These are phyloP conservation scores for Thryonomys swinderianus DNA, from an alignment of 2,113 vertebrate species.

Conservation along the genomic window DNA sequence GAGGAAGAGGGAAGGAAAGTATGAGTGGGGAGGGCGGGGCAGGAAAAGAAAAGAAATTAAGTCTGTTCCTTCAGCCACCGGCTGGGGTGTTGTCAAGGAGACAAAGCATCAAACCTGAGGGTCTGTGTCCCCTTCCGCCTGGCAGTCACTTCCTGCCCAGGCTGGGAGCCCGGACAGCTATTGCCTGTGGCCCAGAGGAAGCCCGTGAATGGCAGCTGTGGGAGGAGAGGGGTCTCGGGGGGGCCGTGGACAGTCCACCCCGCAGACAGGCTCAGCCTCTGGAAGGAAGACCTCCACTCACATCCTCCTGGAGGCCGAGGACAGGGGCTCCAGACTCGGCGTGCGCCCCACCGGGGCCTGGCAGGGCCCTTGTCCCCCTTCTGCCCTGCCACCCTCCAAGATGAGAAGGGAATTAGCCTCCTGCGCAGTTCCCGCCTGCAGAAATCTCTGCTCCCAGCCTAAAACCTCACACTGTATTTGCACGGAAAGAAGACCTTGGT, in stretches of 20 bases:
- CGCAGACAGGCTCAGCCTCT: neutral
- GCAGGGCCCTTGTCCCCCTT: neutral
- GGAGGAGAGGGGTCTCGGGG: neutral
- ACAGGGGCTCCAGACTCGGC: neutral
- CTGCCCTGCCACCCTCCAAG: neutral
- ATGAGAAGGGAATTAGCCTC: conserved; percentile 19
- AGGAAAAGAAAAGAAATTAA: conserved; percentile 74
- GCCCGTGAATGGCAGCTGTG: neutral
- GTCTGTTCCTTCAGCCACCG: conserved; percentile 57
- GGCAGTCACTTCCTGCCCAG: conserved; percentile 58
- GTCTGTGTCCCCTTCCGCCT: conserved; percentile 47
- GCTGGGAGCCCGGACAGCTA: conserved; percentile 29
- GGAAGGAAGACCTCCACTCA: neutral
- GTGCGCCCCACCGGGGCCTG: neutral
- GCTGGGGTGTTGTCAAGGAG: conserved; percentile 75
- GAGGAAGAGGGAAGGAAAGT: conserved; percentile 58
- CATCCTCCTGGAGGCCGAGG: neutral
- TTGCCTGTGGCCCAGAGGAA: neutral
- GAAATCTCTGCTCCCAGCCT: conserved; percentile 52
- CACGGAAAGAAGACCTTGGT: neutral
- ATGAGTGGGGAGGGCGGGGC: conserved; percentile 44
- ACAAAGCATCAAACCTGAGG: conserved; percentile 48
- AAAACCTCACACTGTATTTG: conserved; percentile 30
- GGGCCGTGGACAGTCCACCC: neutral
- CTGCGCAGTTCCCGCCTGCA: neutral